A percentile compares a stretch with the other conserved stretches of the same genome.
These are phyloP conservation scores for Sakesphorus luctuosus DNA, from an alignment of 2,113 vertebrate genomes.

Conservation along the genomic window DNA sequence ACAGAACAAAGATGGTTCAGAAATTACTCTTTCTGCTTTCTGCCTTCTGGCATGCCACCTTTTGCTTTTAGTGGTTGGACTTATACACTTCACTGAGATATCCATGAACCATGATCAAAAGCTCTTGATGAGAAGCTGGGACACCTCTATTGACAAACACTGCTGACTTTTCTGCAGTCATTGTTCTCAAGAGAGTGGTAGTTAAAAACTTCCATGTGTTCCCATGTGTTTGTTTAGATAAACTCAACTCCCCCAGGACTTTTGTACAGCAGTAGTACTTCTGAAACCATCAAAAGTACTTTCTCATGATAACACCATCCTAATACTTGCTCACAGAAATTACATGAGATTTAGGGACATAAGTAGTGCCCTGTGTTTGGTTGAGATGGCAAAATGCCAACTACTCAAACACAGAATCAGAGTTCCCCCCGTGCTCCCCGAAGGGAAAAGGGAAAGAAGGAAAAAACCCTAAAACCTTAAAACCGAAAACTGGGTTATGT, in stretches of 20 bases:
- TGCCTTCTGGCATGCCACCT: background rate
- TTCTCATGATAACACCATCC: background rate
- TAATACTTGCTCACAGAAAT: background rate
- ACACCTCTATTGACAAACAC: background rate
- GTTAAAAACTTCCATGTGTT: background rate
- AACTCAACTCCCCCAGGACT: background rate
- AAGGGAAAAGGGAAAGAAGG: too few relatives aligned
- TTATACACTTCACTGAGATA: background rate
- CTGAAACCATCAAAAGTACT: background rate
- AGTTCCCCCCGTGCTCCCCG: too few relatives aligned
- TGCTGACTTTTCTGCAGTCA: background rate
- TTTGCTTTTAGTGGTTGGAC: background rate
- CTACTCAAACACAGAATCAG: too few relatives aligned
- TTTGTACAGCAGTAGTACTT: background rate
- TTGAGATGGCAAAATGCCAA: too few relatives aligned
- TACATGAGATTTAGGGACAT: background rate
- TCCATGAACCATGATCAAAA: background rate
- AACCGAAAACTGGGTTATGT: too few relatives aligned
- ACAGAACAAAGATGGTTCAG: background rate
- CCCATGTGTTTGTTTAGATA: background rate
- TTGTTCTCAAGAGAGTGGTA: background rate
- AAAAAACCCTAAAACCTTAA: too few relatives aligned
- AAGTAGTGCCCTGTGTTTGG: background rate
- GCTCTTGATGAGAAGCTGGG: background rate
- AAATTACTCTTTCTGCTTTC: background rate